A percentile compares a stretch with the other conserved stretches of the same genome.
phyloP scores from a whole-genome alignment of 2,113 vertebrate genomes.

The Spheniscus mendiculus region DNA sequence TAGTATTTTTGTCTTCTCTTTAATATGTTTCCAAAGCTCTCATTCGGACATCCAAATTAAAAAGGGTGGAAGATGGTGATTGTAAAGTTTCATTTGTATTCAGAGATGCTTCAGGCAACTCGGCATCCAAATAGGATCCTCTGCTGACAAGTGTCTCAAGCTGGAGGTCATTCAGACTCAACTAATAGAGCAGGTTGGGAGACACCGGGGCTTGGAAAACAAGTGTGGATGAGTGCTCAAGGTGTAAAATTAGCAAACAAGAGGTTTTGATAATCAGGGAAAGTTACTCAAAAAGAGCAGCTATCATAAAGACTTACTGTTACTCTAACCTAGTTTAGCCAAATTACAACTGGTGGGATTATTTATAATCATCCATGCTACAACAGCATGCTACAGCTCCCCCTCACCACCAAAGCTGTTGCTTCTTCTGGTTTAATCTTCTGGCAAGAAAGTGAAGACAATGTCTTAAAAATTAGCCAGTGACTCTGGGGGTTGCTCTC shows the following conservation, averaged over 20 bases:
- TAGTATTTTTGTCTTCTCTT: background rate
- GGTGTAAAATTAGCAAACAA: background rate
- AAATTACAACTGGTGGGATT: background rate
- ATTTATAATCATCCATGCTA: background rate
- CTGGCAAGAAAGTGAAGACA: background rate
- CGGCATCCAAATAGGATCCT: background rate
- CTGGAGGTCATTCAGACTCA: background rate
- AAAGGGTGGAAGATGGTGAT: background rate
- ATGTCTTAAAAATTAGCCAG: background rate
- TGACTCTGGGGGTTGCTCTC: background rate
- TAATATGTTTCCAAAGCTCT: background rate
- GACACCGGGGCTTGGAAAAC: background rate
- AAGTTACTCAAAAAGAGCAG: conserved; percentile 46
- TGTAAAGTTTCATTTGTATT: background rate
- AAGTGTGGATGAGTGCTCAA: background rate
- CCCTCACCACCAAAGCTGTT: background rate
- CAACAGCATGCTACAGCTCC: background rate
- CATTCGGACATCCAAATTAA: background rate
- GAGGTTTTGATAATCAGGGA: background rate
- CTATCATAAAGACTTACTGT: background rate
- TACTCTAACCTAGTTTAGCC: background rate
- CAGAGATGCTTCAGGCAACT: background rate
- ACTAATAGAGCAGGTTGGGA: background rate
- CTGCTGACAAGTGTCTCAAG: background rate
- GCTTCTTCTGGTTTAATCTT: background rate